A percentile compares a stretch with the other conserved stretches of the same genome.
Evolutionary conservation across 2,888 invertebrate species (phyloP).

Genomic region (Melanophora roralis): DNA sequence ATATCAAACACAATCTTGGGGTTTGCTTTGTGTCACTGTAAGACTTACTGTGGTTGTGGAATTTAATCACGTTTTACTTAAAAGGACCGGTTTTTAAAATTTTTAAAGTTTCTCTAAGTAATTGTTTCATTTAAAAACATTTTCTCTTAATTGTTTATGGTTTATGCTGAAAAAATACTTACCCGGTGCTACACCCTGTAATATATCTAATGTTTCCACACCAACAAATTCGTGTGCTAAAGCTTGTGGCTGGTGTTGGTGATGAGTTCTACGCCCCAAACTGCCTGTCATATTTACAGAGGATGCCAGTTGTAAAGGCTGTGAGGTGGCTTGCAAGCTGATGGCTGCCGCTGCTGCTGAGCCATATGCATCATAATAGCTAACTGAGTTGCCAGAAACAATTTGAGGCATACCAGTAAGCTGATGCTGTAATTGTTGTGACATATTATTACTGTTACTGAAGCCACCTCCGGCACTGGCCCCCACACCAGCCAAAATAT

Average conservation of each 20-base stretch:
- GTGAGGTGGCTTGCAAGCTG: neutral
- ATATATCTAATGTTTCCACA: slow-evolving; percentile 75
- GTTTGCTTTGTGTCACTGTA: neutral
- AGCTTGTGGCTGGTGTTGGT: slow-evolving; percentile 65
- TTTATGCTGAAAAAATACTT: slow-evolving; percentile 47
- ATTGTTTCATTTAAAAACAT: neutral
- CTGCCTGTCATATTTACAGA: slow-evolving; percentile 68
- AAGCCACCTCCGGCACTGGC: slow-evolving; percentile 1
- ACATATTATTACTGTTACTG: slow-evolving; percentile 22
- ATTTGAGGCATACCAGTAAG: slow-evolving; percentile 50
- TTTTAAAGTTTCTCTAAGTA: neutral
- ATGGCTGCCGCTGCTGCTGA: slow-evolving; percentile 58
- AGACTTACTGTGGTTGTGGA: neutral
- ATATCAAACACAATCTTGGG: neutral
- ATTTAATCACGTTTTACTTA: neutral
- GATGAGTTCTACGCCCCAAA: slow-evolving; percentile 63
- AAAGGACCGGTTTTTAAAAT: too few relatives aligned
- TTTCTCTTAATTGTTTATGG: neutral
- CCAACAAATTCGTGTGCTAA: slow-evolving; percentile 72
- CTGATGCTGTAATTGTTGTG: slow-evolving; percentile 56
- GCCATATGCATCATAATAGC: slow-evolving; percentile 70
- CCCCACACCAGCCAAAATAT: slow-evolving; percentile 68
- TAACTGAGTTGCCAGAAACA: slow-evolving; percentile 64
- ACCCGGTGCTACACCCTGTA: slow-evolving; percentile 77
- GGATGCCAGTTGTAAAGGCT: too few relatives aligned